Conservation (phyloP, 2,797 vertebrate genomes). For the Chelonia mydas region DNA sequence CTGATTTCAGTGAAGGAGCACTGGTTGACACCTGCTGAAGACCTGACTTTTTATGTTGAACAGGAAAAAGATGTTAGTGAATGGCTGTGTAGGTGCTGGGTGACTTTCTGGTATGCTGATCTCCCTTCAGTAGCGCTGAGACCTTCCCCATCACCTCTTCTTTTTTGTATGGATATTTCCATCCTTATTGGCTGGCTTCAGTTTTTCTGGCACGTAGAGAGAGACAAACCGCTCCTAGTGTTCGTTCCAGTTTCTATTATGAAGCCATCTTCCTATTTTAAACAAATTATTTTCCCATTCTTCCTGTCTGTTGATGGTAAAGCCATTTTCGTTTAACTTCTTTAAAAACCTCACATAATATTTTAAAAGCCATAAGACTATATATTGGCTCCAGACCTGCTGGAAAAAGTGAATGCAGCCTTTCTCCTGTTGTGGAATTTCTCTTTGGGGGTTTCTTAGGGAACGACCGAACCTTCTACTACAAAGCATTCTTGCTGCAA, state of each 20-base stretch:
- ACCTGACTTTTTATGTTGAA: background rate
- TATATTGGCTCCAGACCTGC: slow-evolving; percentile 53
- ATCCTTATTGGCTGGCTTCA: background rate
- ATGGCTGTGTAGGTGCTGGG: background rate
- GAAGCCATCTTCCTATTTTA: slow-evolving; percentile 46
- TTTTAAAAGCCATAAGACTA: slow-evolving; percentile 49
- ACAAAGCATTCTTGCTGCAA: background rate
- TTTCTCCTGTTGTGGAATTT: slow-evolving; percentile 37
- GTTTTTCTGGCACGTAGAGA: slow-evolving; percentile 16
- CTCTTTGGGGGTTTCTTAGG: slow-evolving; percentile 10
- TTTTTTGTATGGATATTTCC: background rate
- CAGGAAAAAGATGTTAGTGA: background rate
- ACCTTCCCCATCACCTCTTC: background rate
- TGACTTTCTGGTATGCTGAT: background rate
- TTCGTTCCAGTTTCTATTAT: slow-evolving; percentile 34
- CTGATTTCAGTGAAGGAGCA: background rate
- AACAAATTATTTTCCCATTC: slow-evolving; percentile 39
- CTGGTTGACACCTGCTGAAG: background rate
- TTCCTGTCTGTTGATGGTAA: slow-evolving; percentile 55
- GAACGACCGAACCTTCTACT: background rate
- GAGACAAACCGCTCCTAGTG: slow-evolving; percentile 33
- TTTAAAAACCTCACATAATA: slow-evolving; percentile 47
- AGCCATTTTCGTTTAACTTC: slow-evolving; percentile 44
- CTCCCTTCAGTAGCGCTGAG: background rate
- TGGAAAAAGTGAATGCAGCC: slow-evolving; percentile 63